Base-by-base conservation (phyloP, 2,888 invertebrate species). In the Lordiphosa andalusiaca region DNA sequence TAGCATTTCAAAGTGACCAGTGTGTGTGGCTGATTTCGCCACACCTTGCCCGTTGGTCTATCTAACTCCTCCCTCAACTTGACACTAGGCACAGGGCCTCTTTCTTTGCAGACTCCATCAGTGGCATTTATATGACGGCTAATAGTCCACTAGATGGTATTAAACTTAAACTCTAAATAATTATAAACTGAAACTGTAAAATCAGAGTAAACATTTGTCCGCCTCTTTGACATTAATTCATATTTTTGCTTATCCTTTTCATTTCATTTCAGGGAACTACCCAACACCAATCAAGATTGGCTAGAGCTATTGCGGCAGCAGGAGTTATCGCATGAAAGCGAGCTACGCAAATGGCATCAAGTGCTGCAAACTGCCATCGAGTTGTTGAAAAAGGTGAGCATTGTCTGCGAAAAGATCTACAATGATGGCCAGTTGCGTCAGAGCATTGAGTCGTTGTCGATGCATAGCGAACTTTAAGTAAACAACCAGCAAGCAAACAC, bases 251-350 rank as follows among this genome's bases (percentile, higher is more conserved):
- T 2, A 30, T 30, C 10, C 7, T 1, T 33, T 13, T 25, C 10
- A 21, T 5, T 25, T 25, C 6, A 25, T 25, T 25, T 25, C 73
- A 94, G 94, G 82, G 91, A 93, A 86, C 92, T 93, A 56, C 95
- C 95, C 25, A 92, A 93, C 83, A 92, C 93, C 74, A 93, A 94
- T 87, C 94, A 95, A 82, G 95, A 95, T 87, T 97, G 96, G 96
- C 91, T 95, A 58, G 91, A 92, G 71, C 90, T 96, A 67, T 89
- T 97, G 75, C 94, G 94, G 86, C 93, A 94, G 70, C 96, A 97
- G 90, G 93, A 96, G 89, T 91, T 92, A 55, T 91, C 95, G 42
- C 96, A 96, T 90, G 93, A 94, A 61, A 91, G 93, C 30, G 95
- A 97, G 91, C 91, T 96, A 89, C 92, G 92, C 67, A 94, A 94